phyloP scores from a whole-genome alignment of 1,140 invertebrate genomes.

The Limonius californicus region DNA sequence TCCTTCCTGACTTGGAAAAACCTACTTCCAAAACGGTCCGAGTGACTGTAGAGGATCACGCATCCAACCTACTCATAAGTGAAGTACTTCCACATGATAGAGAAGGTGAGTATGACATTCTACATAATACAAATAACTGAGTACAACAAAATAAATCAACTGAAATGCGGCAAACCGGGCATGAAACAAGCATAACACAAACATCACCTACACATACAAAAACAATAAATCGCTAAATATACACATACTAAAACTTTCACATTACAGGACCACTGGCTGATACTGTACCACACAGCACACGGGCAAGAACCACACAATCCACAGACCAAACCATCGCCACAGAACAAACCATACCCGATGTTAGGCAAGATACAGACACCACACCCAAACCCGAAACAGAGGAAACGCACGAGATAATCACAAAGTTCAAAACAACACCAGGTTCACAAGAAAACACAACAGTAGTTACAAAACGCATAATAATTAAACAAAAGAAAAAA shows the following conservation, averaged over 20 bases:
- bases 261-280: slow-evolving; percentile 45
- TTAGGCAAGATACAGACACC: slow-evolving; percentile 35
- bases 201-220: slow-evolving; percentile 17
- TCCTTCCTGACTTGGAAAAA: slow-evolving; percentile 39
- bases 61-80: slow-evolving; percentile 43
- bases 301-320: slow-evolving; percentile 42
- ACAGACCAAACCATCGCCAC: slow-evolving; percentile 29
- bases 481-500: slow-evolving; percentile 45
- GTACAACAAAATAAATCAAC: background rate
- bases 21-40: slow-evolving; percentile 34
- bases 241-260: slow-evolving; percentile 25
- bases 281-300: slow-evolving; percentile 43
- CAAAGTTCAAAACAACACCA: slow-evolving; percentile 52
- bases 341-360: slow-evolving; percentile 36
- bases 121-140: background rate
- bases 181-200: background rate
- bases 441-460: slow-evolving; percentile 49
- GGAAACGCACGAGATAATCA: slow-evolving; percentile 55
- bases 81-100: slow-evolving; percentile 49
- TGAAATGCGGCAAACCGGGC: background rate
- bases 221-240: background rate
- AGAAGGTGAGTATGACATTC: slow-evolving; percentile 53
- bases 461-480: slow-evolving; percentile 54
- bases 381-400: slow-evolving; percentile 41
- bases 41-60: slow-evolving; percentile 36